Percentiles rank a stretch among this genome's conserved stretches.
Evolutionary conservation across 2,888 invertebrate species (phyloP).

Genomic region (Clepsis dumicolana): DNA sequence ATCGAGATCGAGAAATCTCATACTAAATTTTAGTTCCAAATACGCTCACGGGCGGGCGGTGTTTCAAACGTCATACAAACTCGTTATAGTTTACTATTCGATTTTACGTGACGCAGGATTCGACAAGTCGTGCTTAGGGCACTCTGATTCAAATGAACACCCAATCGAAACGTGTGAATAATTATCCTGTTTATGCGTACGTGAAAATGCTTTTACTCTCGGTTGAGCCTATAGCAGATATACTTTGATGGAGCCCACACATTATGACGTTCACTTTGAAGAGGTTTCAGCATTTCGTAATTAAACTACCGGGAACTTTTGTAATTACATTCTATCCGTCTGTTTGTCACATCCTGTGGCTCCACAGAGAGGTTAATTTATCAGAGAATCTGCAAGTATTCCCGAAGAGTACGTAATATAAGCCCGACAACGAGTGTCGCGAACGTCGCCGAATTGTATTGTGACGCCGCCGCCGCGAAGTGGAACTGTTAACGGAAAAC

Average conservation of each 20-base stretch:
- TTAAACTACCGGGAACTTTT: constrained; percentile 39
- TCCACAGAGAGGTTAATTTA: constrained; percentile 24
- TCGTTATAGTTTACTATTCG: too few relatives aligned
- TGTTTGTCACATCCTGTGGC: constrained; percentile 28
- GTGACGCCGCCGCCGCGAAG: not conserved
- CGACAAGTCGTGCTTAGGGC: not conserved
- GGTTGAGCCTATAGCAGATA: constrained; percentile 16
- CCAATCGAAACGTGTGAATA: constrained; percentile 14
- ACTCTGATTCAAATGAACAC: constrained; percentile 21
- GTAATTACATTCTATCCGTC: constrained; percentile 38
- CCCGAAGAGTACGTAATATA: not conserved
- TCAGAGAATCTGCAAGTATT: constrained; percentile 22
- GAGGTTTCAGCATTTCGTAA: constrained; percentile 29
- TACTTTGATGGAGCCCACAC: constrained; percentile 28
- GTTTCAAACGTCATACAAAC: too few relatives aligned
- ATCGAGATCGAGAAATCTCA: too few relatives aligned
- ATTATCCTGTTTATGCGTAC: constrained; percentile 9
- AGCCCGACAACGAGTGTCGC: not conserved
- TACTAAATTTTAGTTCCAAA: too few relatives aligned
- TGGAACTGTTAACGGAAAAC: not conserved
- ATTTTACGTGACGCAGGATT: not conserved
- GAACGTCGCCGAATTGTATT: not conserved
- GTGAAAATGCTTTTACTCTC: constrained; percentile 17
- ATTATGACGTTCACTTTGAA: constrained; percentile 29
- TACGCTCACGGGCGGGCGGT: too few relatives aligned